phyloP scores from a whole-genome alignment of 2,888 invertebrate genomes.

The Torymus auratus region DNA sequence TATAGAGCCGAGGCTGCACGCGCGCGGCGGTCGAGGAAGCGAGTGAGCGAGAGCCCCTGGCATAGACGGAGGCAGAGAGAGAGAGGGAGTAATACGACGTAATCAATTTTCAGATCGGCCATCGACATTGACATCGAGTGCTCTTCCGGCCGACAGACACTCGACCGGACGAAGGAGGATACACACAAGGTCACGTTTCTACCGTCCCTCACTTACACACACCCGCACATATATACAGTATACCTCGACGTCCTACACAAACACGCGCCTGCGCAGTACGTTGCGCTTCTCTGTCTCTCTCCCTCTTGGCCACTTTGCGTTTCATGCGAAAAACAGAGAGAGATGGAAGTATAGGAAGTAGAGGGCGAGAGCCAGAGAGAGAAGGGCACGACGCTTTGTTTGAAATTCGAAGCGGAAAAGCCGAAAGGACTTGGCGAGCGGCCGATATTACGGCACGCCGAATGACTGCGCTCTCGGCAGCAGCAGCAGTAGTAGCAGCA shows the following conservation, averaged over 20 bases:
- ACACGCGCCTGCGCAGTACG: conserved; percentile 11
- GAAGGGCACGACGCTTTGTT: conserved; percentile 26
- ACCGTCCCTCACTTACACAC: not conserved
- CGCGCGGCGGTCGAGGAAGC: no score
- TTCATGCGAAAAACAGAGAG: conserved; percentile 6
- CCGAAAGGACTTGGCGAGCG: conserved; percentile 49
- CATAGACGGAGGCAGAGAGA: not conserved
- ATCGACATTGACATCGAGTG: conserved; percentile 59
- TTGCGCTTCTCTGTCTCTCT: not conserved
- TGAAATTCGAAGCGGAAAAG: conserved; percentile 46
- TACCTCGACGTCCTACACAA: not conserved
- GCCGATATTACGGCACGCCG: conserved; percentile 31
- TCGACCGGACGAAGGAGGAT: conserved; percentile 44
- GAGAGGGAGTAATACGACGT: conserved; percentile 28
- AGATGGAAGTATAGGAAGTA: not conserved
- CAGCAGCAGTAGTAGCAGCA: no score
- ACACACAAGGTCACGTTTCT: conserved; percentile 54
- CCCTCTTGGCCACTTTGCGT: conserved; percentile 36
- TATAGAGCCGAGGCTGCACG: not conserved
- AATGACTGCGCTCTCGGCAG: not conserved
- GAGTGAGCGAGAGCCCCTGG: no score
- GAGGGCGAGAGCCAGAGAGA: not conserved
- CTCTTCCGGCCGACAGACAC: conserved; percentile 49
- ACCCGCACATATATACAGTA: not conserved
- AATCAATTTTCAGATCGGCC: conserved; percentile 56